Evolutionary conservation across 2,888 invertebrate species (phyloP).

Genomic region (Fragum fragum): DNA sequence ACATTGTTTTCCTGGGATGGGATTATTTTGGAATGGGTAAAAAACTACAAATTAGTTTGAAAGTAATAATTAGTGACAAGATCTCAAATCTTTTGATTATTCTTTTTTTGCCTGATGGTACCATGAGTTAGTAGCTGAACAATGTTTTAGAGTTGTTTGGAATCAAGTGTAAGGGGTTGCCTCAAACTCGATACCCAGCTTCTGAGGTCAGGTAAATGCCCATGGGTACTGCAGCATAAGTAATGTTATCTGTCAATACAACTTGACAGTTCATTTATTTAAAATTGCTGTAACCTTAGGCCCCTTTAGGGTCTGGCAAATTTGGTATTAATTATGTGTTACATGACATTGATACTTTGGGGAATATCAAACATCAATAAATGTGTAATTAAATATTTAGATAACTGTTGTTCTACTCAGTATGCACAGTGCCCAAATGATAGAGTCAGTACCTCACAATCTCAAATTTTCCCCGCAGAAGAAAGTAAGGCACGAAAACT

Average conservation of each 20-base stretch:
- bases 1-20: too few species aligned
- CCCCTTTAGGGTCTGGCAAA: slow-evolving; percentile 17
- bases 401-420: slow-evolving; percentile 22
- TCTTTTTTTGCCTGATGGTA: too few species aligned
- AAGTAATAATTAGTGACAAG: too few species aligned
- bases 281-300: slow-evolving; percentile 42
- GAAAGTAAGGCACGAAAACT: too few species aligned
- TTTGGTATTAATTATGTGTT: slow-evolving; percentile 26
- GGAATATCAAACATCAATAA: slow-evolving; percentile 19
- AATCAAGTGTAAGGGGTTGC: slow-evolving; percentile 23
- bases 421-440: background rate
- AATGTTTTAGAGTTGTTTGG: too few species aligned
- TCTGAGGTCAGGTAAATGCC: background rate
- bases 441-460: too few species aligned
- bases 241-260: slow-evolving; percentile 64
- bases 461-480: too few species aligned
- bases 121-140: too few species aligned
- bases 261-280: slow-evolving; percentile 65
- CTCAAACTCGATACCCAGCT: slow-evolving; percentile 25
- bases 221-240: slow-evolving; percentile 11
- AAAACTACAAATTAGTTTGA: too few species aligned
- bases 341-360: background rate
- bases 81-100: too few species aligned
- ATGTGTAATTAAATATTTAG: slow-evolving; percentile 27
- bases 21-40: too few species aligned